phyloP scores from a whole-genome alignment of 2,888 invertebrate genomes.

The Rhopalosiphum nymphaeae region DNA sequence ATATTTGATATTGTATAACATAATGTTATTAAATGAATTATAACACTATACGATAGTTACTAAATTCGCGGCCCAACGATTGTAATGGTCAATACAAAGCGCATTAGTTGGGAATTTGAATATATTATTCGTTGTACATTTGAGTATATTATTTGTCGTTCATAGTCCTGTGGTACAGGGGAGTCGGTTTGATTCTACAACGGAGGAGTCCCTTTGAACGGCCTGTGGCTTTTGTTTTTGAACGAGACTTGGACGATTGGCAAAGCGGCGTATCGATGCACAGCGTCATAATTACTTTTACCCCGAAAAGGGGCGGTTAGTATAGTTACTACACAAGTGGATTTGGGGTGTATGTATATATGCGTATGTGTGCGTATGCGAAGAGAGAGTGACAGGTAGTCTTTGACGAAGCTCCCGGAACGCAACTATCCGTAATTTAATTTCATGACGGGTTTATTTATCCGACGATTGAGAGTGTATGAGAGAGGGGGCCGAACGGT shows the following conservation, averaged over 20 bases:
- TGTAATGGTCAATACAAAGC: background rate
- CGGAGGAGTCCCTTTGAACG: slow-evolving; percentile 6
- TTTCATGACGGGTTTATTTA: slow-evolving; percentile 37
- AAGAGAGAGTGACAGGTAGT: background rate
- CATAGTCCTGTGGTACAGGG: background rate
- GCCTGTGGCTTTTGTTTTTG: slow-evolving; percentile 43
- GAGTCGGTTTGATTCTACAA: background rate
- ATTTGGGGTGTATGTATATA: background rate
- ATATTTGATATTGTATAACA: background rate
- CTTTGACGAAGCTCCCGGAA: slow-evolving; percentile 35
- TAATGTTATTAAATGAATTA: background rate
- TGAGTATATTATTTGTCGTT: background rate
- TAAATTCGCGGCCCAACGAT: background rate
- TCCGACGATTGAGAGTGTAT: background rate
- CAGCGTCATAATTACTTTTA: slow-evolving; percentile 35
- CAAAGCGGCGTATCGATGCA: background rate
- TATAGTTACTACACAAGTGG: background rate
- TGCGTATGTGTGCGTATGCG: background rate
- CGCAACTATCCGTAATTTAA: slow-evolving; percentile 56
- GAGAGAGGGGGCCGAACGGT: background rate
- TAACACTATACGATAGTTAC: background rate
- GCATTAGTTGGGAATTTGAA: slow-evolving; percentile 35
- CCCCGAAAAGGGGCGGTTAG: background rate
- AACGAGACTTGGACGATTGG: background rate
- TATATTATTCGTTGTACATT: background rate